A percentile compares a stretch with the other conserved stretches of the same genome.
Evolutionary conservation across 1,140 invertebrate genomes (phyloP).

Genomic region (Reticulitermes speratus): DNA sequence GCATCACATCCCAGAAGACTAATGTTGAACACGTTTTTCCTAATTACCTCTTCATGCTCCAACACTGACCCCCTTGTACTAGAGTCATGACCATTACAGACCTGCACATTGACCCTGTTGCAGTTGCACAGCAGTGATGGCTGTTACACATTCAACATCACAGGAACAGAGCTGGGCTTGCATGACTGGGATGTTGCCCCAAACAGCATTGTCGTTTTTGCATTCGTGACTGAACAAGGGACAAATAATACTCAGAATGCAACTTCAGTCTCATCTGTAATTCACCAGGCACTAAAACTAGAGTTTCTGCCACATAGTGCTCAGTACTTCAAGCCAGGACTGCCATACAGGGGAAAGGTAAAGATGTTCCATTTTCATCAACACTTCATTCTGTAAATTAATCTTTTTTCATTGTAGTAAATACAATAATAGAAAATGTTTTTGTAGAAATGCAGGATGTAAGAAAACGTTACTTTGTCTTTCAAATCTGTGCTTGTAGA

Average conservation of each 20-base stretch:
- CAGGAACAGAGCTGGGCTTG: slow-evolving; percentile 47
- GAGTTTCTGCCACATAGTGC: slow-evolving; percentile 55
- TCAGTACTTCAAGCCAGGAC: slow-evolving; percentile 60
- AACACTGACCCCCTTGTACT: too few relatives aligned
- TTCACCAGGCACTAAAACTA: slow-evolving; percentile 54
- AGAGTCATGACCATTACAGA: too few relatives aligned
- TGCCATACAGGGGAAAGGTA: slow-evolving; percentile 65
- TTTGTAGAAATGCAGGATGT: too few relatives aligned
- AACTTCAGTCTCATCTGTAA: slow-evolving; percentile 55
- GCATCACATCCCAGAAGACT: too few relatives aligned
- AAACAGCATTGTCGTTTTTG: slow-evolving; percentile 51
- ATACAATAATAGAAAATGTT: too few relatives aligned
- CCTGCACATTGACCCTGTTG: neutral
- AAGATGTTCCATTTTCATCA: slow-evolving; percentile 29
- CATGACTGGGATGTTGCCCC: slow-evolving; percentile 52
- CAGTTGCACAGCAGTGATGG: slow-evolving; percentile 48
- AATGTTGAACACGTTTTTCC: too few relatives aligned
- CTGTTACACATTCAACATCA: slow-evolving; percentile 51
- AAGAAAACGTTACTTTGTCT: too few relatives aligned
- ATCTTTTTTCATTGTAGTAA: too few relatives aligned
- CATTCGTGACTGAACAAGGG: slow-evolving; percentile 61
- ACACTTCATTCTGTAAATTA: slow-evolving; percentile 35
- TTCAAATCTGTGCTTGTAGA: too few relatives aligned
- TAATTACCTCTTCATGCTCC: too few relatives aligned
- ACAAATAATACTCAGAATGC: slow-evolving; percentile 62